These are phyloP conservation scores for Porites australiensis DNA, from an alignment of 64 coral and sea anemone genomes.

Conservation along the genomic window DNA sequence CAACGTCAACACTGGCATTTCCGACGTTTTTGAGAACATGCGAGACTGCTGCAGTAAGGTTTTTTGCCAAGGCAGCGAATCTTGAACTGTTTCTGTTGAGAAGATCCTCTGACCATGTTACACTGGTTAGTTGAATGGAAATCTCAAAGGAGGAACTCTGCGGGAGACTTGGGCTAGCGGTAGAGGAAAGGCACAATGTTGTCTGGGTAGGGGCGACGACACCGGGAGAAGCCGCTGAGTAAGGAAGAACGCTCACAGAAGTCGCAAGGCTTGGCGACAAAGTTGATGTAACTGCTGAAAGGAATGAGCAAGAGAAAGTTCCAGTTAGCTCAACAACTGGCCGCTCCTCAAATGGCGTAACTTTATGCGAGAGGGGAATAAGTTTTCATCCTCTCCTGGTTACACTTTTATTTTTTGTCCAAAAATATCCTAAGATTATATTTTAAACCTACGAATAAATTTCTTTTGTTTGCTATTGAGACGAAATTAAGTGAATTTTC, in stretches of 20 bases:
- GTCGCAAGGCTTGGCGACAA: neutral
- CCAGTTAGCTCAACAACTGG: neutral
- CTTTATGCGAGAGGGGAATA: too few species aligned
- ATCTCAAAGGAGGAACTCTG: conserved; percentile 15
- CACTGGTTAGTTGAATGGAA: conserved; percentile 14
- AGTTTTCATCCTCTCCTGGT: too few species aligned
- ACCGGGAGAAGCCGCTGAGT: neutral
- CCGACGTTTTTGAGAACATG: neutral
- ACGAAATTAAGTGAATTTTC: too few species aligned
- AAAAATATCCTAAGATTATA: too few species aligned
- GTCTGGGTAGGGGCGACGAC: neutral
- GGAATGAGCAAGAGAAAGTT: neutral
- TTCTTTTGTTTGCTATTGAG: too few species aligned
- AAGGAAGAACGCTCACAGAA: neutral
- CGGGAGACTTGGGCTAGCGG: neutral
- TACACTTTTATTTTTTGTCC: too few species aligned
- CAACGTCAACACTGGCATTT: neutral
- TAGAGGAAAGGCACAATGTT: neutral
- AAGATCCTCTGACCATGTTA: conserved; percentile 11
- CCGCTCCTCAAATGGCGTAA: too few species aligned
- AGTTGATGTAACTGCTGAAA: neutral
- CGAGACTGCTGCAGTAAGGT: neutral
- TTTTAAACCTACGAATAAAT: too few species aligned
- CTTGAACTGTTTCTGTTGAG: neutral
- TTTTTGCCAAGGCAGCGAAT: conserved; percentile 10